Evolutionary conservation across 2,888 invertebrate genomes (phyloP), one percentile per base, ranked within the genome.

Genomic region (Sinopyrophorus schimmeli): DNA sequence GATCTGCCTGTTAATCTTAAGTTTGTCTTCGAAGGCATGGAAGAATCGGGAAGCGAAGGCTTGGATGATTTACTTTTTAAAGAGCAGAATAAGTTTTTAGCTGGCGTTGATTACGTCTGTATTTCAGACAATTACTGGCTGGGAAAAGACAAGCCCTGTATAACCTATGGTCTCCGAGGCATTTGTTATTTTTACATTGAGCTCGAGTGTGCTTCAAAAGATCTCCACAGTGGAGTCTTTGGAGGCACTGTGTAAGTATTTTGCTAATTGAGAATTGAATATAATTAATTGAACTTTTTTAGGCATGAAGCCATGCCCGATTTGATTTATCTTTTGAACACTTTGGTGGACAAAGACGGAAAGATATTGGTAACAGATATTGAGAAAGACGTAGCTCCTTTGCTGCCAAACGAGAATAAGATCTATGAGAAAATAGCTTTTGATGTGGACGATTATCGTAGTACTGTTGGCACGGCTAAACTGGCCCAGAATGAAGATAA

Each of bases 41-140:
- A 98, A 74, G 98, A 99, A 72, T 89, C 89, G 51, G 97, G 97
- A 3, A 97, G 96, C 49, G 89, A 90, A 69, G 98, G 98, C n/a
- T 77, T 99, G 14, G 94, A 96, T 70, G 89, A 88, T 1, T 76
- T 96, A 5, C 77, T 99, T 0, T 75, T 77, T 59, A 70, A 79
- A 1, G 77, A 80, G 58, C 87, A 88, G 67, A 84, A 89, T 59
- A 82, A 81, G 15, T 96, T 94, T 73, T 80, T 97, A 20, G 78
- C 83, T 40, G 81, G 82, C 67, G 87, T 93, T 0, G 96, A 98
- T 73, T 97, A 84, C 75, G 92, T 96, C 9, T 97, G 97, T 72
- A 97, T 99, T 68, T 96, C 96, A 12, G 98, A 99, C 72, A 99
- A 97, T 75, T 99, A 98, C 71, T 99, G 98, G 98, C 76, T 99